Percentiles rank a stretch among this genome's conserved stretches.
phyloP scores from a whole-genome alignment of 2,888 invertebrate species.

The Liopterus haemorrhoidalis region DNA sequence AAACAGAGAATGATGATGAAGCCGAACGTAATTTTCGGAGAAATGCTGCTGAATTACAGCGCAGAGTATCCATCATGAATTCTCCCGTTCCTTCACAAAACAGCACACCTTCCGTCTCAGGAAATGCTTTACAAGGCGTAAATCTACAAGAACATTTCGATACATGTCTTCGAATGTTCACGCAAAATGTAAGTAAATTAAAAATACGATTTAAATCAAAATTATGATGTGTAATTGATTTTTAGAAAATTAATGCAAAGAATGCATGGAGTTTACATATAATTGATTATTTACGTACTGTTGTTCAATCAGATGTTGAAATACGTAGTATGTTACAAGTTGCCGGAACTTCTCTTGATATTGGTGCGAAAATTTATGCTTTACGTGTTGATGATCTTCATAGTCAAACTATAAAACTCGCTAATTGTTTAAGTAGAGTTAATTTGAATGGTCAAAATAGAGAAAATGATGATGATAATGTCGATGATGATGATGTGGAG shows the following conservation, averaged over 20 bases:
- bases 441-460: too few relatives aligned
- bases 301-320: conserved; percentile 62
- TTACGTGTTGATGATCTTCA: conserved; percentile 81
- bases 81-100: too few relatives aligned
- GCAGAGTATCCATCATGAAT: conserved; percentile 28
- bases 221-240: too few relatives aligned
- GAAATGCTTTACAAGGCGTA: conserved; percentile 44
- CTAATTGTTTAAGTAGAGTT: conserved; percentile 54
- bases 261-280: conserved; percentile 85
- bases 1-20: conserved; percentile 59
- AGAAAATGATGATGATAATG: too few relatives aligned
- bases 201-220: too few relatives aligned
- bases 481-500: conserved; percentile 31
- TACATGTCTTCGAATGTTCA: conserved; percentile 70
- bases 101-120: conserved; percentile 39
- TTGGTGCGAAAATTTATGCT: conserved; percentile 82
- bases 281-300: conserved; percentile 76
- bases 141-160: conserved; percentile 65
- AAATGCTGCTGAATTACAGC: conserved; percentile 35
- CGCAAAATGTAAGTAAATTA: conserved; percentile 62
- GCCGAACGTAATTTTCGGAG: conserved; percentile 51
- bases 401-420: conserved; percentile 72
- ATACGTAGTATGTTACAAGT: conserved; percentile 67
- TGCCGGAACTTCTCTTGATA: conserved; percentile 80
- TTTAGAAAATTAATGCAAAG: conserved; percentile 77